A percentile compares a stretch with the other conserved stretches of the same genome.
Conservation (phyloP, 2,797 vertebrate species). For the Falco rusticolus region DNA sequence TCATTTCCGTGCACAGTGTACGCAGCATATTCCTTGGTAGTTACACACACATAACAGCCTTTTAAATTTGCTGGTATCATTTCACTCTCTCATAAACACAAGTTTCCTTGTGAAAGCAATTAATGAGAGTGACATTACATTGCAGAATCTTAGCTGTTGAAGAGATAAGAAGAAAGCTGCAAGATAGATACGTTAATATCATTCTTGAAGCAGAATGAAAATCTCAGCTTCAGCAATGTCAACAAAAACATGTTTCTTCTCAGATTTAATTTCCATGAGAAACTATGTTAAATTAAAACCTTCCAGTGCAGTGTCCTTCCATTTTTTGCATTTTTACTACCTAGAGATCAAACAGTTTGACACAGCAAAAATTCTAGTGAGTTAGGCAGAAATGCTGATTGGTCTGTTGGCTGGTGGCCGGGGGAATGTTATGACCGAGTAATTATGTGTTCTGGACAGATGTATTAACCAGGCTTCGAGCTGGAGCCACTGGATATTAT, state of each 20-base stretch:
- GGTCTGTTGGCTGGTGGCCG: slow-evolving; percentile 85
- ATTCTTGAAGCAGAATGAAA: slow-evolving; percentile 47
- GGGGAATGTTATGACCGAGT: slow-evolving; percentile 89
- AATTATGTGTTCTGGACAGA: slow-evolving; percentile 91
- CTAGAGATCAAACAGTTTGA: slow-evolving; percentile 89
- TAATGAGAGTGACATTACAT: slow-evolving; percentile 15
- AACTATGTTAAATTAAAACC: slow-evolving; percentile 80
- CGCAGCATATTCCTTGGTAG: not conserved
- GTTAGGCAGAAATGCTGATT: slow-evolving; percentile 83
- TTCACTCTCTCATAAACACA: not conserved
- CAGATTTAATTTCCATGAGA: slow-evolving; percentile 79
- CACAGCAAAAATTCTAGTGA: slow-evolving; percentile 83
- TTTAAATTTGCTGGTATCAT: not conserved
- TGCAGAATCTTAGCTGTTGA: not conserved
- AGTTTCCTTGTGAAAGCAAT: not conserved
- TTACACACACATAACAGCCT: not conserved
- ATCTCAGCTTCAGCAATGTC: slow-evolving; percentile 54
- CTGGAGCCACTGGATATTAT: slow-evolving; percentile 93
- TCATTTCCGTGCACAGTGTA: not conserved
- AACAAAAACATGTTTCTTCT: slow-evolving; percentile 76
- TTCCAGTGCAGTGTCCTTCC: slow-evolving; percentile 74
- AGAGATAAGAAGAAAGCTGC: not conserved
- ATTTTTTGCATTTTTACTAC: slow-evolving; percentile 81
- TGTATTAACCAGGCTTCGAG: slow-evolving; percentile 90
- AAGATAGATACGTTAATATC: not conserved